Base-by-base conservation (phyloP, 2,888 invertebrate species). In the Lumbricus terrestris region DNA sequence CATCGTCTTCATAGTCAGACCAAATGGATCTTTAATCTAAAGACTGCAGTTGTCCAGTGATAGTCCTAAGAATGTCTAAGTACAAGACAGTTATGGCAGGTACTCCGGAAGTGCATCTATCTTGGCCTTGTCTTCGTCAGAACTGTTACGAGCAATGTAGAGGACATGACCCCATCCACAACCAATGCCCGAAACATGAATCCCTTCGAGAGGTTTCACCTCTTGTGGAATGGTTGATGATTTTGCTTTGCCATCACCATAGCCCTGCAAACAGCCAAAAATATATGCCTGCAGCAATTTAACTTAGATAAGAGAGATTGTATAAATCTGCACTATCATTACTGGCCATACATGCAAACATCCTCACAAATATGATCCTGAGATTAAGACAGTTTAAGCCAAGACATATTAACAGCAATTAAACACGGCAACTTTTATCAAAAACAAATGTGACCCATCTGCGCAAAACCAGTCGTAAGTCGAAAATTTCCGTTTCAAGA, bases 101-200 rank as follows among this genome's bases (percentile, higher is more conserved):
- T 85, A 92, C 35, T 93, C 95, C 83, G 96, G 96, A 91, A 97
- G 95, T 92, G 96, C 96, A 89, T 96, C 96, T 90, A 97, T 94
- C 93, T 96, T 96, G 89, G 95, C 95, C 92, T 96, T 96, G 91
- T 97, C 97, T 92, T 96, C 96, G 33, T 96, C 96, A 0, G 96
- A 96, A 88, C 96, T 96, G 92, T 96, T 96, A 37, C 96, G 95
- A 33, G 96, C 96, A 89, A 97, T 96, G 93, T 98, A 95, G 93
- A 98, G 95, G 3, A 97, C 97, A 95, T 98, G 98, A 8, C 97
- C 97, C 93, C 96, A 96, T 6, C 98, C 98, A 96, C 98, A 97
- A 3, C 97, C 95, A 83, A 98, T 96, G 92, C 97, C 96, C 88
- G 97, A 96, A 92, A 97, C 96, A 95, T 97, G 97, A 91, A 97